These are phyloP conservation scores for Stichopus horrens DNA, from an alignment of 53 echinoderm and acorn worm species.

Conservation along the genomic window DNA sequence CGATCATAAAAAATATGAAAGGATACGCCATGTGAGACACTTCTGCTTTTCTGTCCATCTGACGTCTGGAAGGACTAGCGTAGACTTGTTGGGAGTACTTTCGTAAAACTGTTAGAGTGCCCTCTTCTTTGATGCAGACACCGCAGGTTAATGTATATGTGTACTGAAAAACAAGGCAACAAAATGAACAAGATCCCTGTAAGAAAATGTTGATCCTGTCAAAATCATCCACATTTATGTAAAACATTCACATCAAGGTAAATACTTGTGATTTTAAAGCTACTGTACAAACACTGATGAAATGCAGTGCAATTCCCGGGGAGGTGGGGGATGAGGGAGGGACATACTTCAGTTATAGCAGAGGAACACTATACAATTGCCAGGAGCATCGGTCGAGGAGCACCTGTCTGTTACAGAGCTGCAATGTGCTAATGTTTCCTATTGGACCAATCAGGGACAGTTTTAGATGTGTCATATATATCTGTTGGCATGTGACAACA, in stretches of 20 bases:
- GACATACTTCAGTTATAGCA: too few species aligned
- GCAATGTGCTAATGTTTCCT: too few species aligned
- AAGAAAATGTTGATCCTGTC: too few species aligned
- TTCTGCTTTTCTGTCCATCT: slow-evolving; percentile 94
- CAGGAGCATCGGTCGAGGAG: too few species aligned
- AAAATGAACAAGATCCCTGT: neutral
- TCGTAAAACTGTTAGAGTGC: slow-evolving; percentile 68
- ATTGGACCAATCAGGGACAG: too few species aligned
- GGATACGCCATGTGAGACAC: slow-evolving; percentile 88
- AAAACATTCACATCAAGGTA: slow-evolving; percentile 84
- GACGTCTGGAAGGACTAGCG: slow-evolving; percentile 84
- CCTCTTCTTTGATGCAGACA: slow-evolving; percentile 86
- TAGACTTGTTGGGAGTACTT: slow-evolving; percentile 76
- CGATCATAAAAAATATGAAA: slow-evolving; percentile 95
- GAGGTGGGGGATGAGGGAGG: neutral
- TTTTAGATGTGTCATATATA: too few species aligned
- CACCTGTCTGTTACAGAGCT: too few species aligned
- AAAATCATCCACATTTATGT: slow-evolving; percentile 54
- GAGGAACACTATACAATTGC: too few species aligned
- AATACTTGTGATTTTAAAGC: slow-evolving; percentile 62
- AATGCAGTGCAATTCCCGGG: neutral
- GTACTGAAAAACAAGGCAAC: slow-evolving; percentile 58
- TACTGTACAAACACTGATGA: neutral
- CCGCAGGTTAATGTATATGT: slow-evolving; percentile 94
- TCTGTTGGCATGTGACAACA: too few species aligned